phyloP scores from a whole-genome alignment of 2,113 vertebrate genomes.

The Anolis carolinensis region DNA sequence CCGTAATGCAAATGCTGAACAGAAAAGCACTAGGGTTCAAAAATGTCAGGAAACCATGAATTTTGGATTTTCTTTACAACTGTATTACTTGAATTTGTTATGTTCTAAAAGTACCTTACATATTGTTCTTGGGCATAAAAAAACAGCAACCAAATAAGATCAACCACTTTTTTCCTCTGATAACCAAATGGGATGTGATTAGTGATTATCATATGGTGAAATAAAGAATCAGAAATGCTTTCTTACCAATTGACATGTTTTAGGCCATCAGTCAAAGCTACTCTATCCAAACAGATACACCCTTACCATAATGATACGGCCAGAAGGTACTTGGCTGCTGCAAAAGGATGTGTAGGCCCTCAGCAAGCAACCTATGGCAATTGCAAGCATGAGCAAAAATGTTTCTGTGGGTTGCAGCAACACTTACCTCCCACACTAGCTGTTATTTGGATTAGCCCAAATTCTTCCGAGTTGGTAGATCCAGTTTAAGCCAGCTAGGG shows the following conservation, averaged over 20 bases:
- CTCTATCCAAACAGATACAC: not conserved
- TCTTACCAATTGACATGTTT: not conserved
- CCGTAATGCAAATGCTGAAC: not conserved
- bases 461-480: not conserved
- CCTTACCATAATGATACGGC: not conserved
- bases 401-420: not conserved
- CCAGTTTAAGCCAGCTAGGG: not conserved
- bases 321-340: not conserved
- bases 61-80: not conserved
- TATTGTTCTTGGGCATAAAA: not conserved
- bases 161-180: not conserved
- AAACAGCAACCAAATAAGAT: not conserved
- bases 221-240: not conserved
- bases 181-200: not conserved
- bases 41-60: not conserved
- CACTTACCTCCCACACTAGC: slow-evolving; percentile 5
- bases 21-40: not conserved
- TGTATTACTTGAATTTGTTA: not conserved
- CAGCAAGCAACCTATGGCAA: not conserved
- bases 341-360: not conserved
- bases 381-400: not conserved
- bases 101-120: not conserved
- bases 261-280: not conserved
- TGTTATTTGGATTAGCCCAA: not conserved
- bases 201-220: not conserved